Evolutionary conservation across 37 sponge, comb jelly and placozoan genomes (phyloP), one percentile per base, ranked within the genome.

Genomic region (Hormiphora californensis): DNA sequence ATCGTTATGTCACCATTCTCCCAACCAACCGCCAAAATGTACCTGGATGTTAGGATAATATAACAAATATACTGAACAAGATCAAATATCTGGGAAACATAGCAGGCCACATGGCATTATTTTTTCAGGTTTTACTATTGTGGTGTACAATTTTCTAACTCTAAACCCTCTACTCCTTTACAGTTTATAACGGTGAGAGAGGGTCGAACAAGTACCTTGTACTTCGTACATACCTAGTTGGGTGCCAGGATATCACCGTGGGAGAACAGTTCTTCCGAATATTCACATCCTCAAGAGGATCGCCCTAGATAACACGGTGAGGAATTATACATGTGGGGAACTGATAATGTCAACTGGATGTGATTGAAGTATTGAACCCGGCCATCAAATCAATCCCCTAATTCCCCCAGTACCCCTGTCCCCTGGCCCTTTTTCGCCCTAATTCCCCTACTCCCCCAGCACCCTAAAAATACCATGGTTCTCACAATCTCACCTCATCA

Each of bases 401-500:
- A 49, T 49, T 17, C 9, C 15, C 15, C 15, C 15, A 49, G 12
- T 49, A 49, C 15, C 15, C 9, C 15, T 49, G 15, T 49, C 53
- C 53, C 53, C 9, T 49, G 53, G 53, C 15, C 53, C 9, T 49
- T 49, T 9, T 9, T 15, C 53, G 15, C 53, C 9, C 53, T 17
- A 17, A 17, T 49, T 9, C 15, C 53, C 15, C 15, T 9, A 49
- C 53, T 49, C 9, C 53, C 9, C 53, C 53, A 17, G 53, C 19
- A 4, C 19, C 23, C 25, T 22, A 19, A 12, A 30, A 12, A 57
- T n/a, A n/a, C n/a, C n/a, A n/a, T n/a, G n/a, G n/a, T n/a, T n/a
- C n/a, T n/a, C n/a, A n/a, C n/a, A n/a, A n/a, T n/a, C 59, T 44
- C 28, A 95, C 95, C 91, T 95, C 91, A 22, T 95, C 95, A 15